A percentile compares a stretch with the other conserved stretches of the same genome.
Conservation (phyloP, 2,797 vertebrate species). For the Sebastes oblongus region DNA sequence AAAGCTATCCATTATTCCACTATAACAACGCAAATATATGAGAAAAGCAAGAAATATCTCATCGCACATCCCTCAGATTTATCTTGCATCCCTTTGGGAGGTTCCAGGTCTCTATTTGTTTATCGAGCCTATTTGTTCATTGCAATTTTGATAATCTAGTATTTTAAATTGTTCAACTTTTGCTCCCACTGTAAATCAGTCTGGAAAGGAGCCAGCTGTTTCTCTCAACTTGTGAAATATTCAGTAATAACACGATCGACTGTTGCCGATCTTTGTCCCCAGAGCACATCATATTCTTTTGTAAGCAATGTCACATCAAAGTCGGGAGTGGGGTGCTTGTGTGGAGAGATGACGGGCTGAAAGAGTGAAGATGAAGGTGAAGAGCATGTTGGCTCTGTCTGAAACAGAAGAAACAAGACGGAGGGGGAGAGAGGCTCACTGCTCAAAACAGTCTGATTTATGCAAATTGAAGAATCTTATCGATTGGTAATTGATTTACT, state of each 20-base stretch:
- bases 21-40: not conserved
- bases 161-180: not conserved
- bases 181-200: not conserved
- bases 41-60: not conserved
- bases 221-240: not conserved
- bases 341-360: not conserved
- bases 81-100: not conserved
- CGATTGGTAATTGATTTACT: constrained; percentile 82
- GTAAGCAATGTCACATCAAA: constrained; percentile 45
- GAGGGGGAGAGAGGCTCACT: not conserved
- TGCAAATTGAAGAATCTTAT: constrained; percentile 78
- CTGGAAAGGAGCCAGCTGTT: not conserved
- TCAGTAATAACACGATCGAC: not conserved
- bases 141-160: not conserved
- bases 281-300: constrained; percentile 3
- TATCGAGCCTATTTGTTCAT: not conserved
- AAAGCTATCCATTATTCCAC: not conserved
- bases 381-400: constrained; percentile 11
- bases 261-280: constrained; percentile 3
- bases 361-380: constrained; percentile 40
- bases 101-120: not conserved
- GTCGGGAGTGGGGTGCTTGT: not conserved
- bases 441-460: constrained; percentile 63
- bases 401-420: constrained; percentile 12
- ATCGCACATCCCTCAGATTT: not conserved